Conservation (phyloP, 2,888 invertebrate genomes). For the Apodemia hepburni region DNA sequence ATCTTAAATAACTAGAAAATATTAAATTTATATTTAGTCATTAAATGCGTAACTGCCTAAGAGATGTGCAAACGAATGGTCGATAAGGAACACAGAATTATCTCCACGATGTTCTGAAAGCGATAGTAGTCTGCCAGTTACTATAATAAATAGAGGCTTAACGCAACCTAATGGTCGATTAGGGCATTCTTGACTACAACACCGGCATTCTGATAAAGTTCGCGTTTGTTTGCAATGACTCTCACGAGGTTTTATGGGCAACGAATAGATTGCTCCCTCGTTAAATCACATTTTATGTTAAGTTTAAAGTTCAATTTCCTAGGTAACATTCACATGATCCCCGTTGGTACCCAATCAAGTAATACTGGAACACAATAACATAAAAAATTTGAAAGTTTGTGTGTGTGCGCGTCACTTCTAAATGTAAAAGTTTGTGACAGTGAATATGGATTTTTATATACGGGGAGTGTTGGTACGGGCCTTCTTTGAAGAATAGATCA, state of each 20-base stretch:
- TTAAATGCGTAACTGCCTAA: not conserved
- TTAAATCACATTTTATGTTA: constrained; percentile 49
- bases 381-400: too few species aligned
- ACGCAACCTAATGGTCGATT: constrained; percentile 37
- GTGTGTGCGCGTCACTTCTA: too few species aligned
- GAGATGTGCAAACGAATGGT: constrained; percentile 23
- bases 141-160: constrained; percentile 43
- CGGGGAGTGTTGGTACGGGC: too few species aligned
- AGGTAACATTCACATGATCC: not conserved
- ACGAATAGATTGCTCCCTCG: constrained; percentile 49
- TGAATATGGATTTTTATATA: too few species aligned
- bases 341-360: not conserved
- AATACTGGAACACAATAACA: too few species aligned
- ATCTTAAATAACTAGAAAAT: not conserved
- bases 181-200: constrained; percentile 42
- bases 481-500: too few species aligned
- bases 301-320: constrained; percentile 17
- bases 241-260: constrained; percentile 55
- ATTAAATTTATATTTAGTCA: not conserved
- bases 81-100: constrained; percentile 42
- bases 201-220: constrained; percentile 69
- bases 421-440: too few species aligned
- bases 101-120: constrained; percentile 55
- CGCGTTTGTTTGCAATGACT: constrained; percentile 61
- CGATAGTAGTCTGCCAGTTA: constrained; percentile 70